Evolutionary conservation across 1,140 invertebrate genomes (phyloP), one percentile per base, ranked within the genome.

Genomic region (Drosophila sucinea): DNA sequence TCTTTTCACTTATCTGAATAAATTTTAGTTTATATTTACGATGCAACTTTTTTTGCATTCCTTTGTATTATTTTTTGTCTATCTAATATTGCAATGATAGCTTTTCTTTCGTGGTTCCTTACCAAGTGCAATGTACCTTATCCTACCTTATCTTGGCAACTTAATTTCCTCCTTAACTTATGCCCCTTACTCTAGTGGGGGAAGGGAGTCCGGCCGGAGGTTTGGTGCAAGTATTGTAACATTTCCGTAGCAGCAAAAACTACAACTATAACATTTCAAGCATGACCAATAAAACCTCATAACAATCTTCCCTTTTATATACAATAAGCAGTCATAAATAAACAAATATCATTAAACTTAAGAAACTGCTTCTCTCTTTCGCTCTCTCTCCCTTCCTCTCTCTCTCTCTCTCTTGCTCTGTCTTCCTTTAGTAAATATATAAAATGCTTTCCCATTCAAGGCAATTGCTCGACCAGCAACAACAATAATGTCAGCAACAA

Each of bases 331-430:
- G 66, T 63, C 70, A 80, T 87, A 89, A 87, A 87, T 87, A 83
- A 79, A 79, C 72, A 82, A 87, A 87, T 82, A 87, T 87, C 73
- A 87, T 87, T 87, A 87, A 87, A 77, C 76, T 82, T 70, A 71
- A 73, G 77, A 73, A 72, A 86, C 54, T 86, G 73, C 33, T 70
- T n/a, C 51, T 11, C 44, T 71, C 2, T 73, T 41, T 29, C 29
- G 47, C n/a, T 27, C 17, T 25, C 25, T 23, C 17, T 17, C 33
- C 10, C 35, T 38, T 11, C 10, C n/a, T 38, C n/a, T 40, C 56
- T 17, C 6, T 40, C 56, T 17, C 6, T 27, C 51, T 54, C 23
- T 29, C 44, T 47, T n/a, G 23, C 8, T 33, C 33, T 61, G 41
- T 8, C 30, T 11, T 10, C 35, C 33, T 47, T 47, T 17, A 51